Evolutionary conservation across 2,113 vertebrate genomes (phyloP).

Genomic region (Bettongia penicillata): DNA sequence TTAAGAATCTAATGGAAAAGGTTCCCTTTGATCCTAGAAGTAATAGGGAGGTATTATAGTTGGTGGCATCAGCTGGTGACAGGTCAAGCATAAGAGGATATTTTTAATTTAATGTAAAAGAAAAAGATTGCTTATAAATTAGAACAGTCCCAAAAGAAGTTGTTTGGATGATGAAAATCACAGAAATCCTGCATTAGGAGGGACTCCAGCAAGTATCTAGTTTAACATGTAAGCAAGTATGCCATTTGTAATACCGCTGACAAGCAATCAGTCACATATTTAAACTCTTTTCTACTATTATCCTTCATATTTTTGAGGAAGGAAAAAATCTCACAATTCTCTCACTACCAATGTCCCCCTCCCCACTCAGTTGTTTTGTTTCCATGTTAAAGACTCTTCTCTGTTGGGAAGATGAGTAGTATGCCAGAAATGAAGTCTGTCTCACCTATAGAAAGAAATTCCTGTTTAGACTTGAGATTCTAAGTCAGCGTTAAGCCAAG

Average conservation of each 20-base stretch:
- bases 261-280: neutral
- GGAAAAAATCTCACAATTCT: neutral
- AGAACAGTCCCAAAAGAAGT: neutral
- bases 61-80: too few species aligned
- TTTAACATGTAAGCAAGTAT: neutral
- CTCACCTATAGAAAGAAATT: neutral
- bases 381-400: neutral
- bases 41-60: too few species aligned
- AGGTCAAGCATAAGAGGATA: too few species aligned
- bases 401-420: neutral
- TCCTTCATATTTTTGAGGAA: neutral
- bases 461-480: neutral
- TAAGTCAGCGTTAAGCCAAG: neutral
- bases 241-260: neutral
- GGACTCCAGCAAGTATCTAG: neutral
- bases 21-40: too few species aligned
- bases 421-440: neutral
- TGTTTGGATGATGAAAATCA: neutral
- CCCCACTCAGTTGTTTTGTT: neutral
- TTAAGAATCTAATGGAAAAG: too few species aligned
- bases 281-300: neutral
- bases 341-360: neutral
- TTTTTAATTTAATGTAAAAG: too few species aligned
- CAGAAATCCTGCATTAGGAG: neutral
- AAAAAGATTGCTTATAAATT: too few species aligned